Conservation (phyloP, 1,140 invertebrate species). For the Megathymus violae region DNA sequence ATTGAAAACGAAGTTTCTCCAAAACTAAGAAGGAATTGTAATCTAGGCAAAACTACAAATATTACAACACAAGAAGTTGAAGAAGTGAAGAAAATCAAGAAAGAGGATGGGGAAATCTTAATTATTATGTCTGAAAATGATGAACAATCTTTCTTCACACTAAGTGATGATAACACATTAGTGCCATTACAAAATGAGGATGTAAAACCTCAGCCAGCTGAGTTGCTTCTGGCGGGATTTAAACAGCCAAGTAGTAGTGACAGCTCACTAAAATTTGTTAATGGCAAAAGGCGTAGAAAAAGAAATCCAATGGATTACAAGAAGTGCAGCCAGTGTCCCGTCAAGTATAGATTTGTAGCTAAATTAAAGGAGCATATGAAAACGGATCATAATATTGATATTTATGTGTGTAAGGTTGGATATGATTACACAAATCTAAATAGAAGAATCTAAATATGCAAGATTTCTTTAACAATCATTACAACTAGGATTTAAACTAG, state of each 20-base stretch:
- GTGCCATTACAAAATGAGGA: constrained; percentile 34
- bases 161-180: constrained; percentile 43
- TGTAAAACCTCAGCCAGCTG: constrained; percentile 26
- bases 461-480: too few relatives aligned
- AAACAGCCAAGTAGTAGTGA: neutral
- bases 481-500: too few relatives aligned
- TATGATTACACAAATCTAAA: too few relatives aligned
- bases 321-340: constrained; percentile 60
- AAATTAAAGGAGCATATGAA: constrained; percentile 77
- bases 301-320: constrained; percentile 62
- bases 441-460: too few relatives aligned
- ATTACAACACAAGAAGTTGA: neutral
- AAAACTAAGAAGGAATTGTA: neutral
- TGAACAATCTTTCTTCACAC: constrained; percentile 45
- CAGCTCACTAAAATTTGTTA: neutral
- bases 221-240: neutral
- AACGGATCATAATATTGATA: constrained; percentile 58
- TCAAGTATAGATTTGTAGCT: constrained; percentile 66
- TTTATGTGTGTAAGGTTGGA: constrained; percentile 68
- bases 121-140: constrained; percentile 54
- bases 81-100: constrained; percentile 27
- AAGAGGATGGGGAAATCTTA: constrained; percentile 49
- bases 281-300: constrained; percentile 46
- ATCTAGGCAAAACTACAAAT: neutral
- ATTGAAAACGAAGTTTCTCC: constrained; percentile 2